A percentile compares a stretch with the other conserved stretches of the same genome.
phyloP scores from a whole-genome alignment of 2,113 vertebrate species.

The Pseudorasbora parva region DNA sequence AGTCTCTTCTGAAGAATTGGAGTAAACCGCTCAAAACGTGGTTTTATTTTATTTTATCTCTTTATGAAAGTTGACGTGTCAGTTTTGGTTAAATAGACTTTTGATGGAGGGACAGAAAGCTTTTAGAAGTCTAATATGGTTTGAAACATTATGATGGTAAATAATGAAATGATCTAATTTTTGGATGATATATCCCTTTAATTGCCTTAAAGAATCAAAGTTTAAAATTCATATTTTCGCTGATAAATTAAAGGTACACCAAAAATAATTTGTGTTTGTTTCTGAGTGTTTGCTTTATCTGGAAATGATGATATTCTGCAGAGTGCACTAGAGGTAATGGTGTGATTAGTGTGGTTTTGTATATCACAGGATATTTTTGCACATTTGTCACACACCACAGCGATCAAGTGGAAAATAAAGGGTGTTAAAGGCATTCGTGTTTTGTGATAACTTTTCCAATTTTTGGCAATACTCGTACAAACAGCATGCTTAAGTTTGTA shows the following conservation, averaged over 20 bases:
- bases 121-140: too few relatives aligned
- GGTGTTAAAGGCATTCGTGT: not conserved
- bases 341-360: conserved; percentile 1
- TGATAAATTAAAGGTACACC: not conserved
- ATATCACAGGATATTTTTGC: not conserved
- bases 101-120: too few relatives aligned
- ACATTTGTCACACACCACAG: not conserved
- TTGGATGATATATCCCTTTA: not conserved
- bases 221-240: not conserved
- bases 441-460: not conserved
- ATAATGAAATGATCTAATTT: too few relatives aligned
- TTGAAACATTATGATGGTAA: too few relatives aligned
- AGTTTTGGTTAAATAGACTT: too few relatives aligned
- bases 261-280: not conserved
- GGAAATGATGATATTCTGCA: not conserved
- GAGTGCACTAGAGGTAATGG: too few relatives aligned
- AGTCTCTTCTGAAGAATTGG: too few relatives aligned
- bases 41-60: too few relatives aligned
- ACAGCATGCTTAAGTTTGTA: not conserved
- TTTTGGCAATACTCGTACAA: not conserved
- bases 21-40: too few relatives aligned
- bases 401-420: not conserved
- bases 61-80: too few relatives aligned
- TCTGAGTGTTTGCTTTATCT: not conserved
- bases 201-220: not conserved